Base-by-base conservation (phyloP, 2,888 invertebrate species). In the Synanthedon vespiformis region DNA sequence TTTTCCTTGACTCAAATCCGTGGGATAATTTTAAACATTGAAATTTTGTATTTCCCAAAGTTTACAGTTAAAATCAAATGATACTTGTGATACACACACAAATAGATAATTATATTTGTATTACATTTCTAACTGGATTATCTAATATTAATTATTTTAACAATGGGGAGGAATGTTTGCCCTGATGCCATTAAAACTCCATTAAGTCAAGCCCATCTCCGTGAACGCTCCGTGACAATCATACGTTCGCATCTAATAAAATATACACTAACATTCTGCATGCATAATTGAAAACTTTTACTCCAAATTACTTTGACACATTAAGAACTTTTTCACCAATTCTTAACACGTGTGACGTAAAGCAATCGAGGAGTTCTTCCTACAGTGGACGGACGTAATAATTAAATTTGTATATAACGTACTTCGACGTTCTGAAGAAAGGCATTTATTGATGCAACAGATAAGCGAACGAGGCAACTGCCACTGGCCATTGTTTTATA, bases 401-500 rank as follows among this genome's bases (percentile, higher is more conserved):
- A 78, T 82, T 80, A 73, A 78, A 80, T 79, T 77, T 78, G 72
- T 74, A 81, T 68, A 75, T 80, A 80, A 74, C 65, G 67, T 72
- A 63, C 65, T 72, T 68, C 64, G 67, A 73, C 67, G 74, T 69
- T 70, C 67, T 68, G 70, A 76, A 76, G 80, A 80, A 81, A 83
- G 76, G 76, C 71, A 80, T 79, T 77, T 76, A 74, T 76, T 72
- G 83, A 85, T 85, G 77, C 62, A 34, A 34, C 56, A 66, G 83
- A 85, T 82, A 80, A 81, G 72, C 64, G 62, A 66, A 70, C 70
- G 71, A 69, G 57, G 70, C 77, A 80, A 82, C 81, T 73, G 81
- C 71, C 73, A 74, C 77, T 78, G 76, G 79, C 85, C 75, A 86
- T 85, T 86, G 85, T 86, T 80, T 81, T 76, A 72, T 71, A 79